Evolutionary conservation across 2,888 invertebrate species (phyloP).

Genomic region (Amiota minor): DNA sequence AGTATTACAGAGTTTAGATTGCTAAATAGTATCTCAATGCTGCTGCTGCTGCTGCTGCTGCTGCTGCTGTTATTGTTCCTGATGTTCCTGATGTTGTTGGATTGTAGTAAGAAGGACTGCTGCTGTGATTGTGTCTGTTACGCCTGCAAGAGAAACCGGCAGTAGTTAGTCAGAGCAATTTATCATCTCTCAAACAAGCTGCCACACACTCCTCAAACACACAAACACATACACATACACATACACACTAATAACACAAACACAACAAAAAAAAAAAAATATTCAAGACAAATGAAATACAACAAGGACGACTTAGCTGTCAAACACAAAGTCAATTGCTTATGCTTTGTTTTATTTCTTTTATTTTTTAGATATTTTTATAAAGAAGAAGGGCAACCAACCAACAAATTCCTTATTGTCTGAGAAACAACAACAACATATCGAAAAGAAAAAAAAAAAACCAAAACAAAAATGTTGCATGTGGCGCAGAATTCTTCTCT

Average conservation of each 20-base stretch:
- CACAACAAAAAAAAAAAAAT: slow-evolving; percentile 21
- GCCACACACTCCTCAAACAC: neutral
- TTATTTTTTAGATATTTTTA: neutral
- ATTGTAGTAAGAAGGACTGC: neutral
- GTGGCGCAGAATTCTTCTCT: slow-evolving; percentile 2
- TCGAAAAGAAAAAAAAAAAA: neutral
- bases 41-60: neutral
- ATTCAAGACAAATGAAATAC: slow-evolving; percentile 13
- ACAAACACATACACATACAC: neutral
- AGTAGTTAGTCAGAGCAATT: slow-evolving; percentile 51
- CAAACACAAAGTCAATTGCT: slow-evolving; percentile 13
- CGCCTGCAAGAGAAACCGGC: slow-evolving; percentile 23
- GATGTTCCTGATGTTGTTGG: no score
- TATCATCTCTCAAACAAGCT: slow-evolving; percentile 59
- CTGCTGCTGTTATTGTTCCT: no score
- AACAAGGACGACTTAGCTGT: neutral
- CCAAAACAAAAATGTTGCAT: slow-evolving; percentile 10
- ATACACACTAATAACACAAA: neutral
- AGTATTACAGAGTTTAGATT: no score
- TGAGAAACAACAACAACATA: neutral
- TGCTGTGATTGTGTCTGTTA: neutral
- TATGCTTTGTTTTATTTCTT: slow-evolving; percentile 12
- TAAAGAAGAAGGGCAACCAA: neutral
- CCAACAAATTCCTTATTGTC: neutral
- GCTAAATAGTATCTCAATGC: neutral